Base-by-base conservation (phyloP, 2,113 vertebrate species). In the Mobula hypostoma region DNA sequence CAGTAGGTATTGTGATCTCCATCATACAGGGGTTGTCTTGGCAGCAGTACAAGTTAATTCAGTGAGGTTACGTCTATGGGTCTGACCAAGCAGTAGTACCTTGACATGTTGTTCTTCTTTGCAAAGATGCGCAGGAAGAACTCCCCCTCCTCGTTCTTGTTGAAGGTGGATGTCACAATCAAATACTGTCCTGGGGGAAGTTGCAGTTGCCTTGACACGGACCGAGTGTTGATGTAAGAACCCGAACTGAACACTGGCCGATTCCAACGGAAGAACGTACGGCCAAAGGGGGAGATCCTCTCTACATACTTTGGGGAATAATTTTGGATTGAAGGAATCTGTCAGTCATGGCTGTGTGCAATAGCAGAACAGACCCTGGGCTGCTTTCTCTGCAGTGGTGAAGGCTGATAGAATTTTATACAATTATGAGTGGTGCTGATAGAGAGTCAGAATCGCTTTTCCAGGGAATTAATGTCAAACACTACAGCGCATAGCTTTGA, bases 111-210 rank as follows among this genome's bases (percentile, higher is more conserved):
- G 95, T 95, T 96, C 0, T 95, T 96, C 95, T 97, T 97, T 95
- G 97, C 97, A 36, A 76, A 94, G 94, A 97, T 96, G 88, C 97
- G 97, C 36, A 98, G 94, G 77, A 97, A 97, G 95, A 98, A 97
- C 6, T 97, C 96, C 91, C 96, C 97, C 0, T 96, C 94, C 94
- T 95, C 94, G 95, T 98, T 97, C 94, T 96, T 96, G 85, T 95
- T 95, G 91, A 95, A 96, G 14, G 96, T 97, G 94, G 97, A 97
- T 0, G 96, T 95, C 94, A 98, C 94, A 0, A 98, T 94, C 94
- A 97, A 94, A 40, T 97, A 98, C 94, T 95, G 94, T 0, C 97
- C 97, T 0, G 97, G 97, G 76, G 96, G 96, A 94, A 98, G 95
- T 9, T 90, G 96, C 36, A 97, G 94, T 94, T 96, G 97, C 94